These are phyloP conservation scores for Dicrurus megarhynchus DNA, from an alignment of 2,113 vertebrate species.

Conservation along the genomic window DNA sequence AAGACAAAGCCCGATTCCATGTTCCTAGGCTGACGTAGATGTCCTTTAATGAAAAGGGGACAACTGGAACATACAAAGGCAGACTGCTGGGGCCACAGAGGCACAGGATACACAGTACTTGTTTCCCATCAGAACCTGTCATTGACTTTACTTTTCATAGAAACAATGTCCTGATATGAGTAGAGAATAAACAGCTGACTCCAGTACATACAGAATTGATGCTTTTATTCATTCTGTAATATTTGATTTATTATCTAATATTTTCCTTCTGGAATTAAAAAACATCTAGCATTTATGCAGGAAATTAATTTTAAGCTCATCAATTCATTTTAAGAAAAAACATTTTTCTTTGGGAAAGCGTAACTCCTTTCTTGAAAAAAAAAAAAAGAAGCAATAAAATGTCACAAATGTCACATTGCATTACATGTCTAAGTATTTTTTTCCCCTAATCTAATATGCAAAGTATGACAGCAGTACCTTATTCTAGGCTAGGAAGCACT, in stretches of 20 bases:
- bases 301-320: not conserved
- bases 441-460: not conserved
- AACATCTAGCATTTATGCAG: not conserved
- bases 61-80: not conserved
- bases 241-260: not conserved
- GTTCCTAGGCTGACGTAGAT: not conserved
- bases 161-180: not conserved
- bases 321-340: not conserved
- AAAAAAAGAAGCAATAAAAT: not conserved
- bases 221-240: not conserved
- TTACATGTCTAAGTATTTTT: not conserved
- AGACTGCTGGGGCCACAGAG: not conserved
- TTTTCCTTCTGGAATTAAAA: not conserved
- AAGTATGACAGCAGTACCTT: not conserved
- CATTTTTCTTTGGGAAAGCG: not conserved
- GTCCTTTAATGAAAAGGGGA: not conserved
- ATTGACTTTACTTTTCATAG: not conserved
- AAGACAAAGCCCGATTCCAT: not conserved
- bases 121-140: not conserved
- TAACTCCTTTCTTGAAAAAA: not conserved
- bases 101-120: not conserved
- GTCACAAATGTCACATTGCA: not conserved
- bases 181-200: not conserved
- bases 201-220: not conserved
- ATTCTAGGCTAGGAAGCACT: not conserved